Percentiles rank a stretch among this genome's conserved stretches.
phyloP scores from a whole-genome alignment of 2,797 vertebrate genomes.

The Pantherophis vulpinus region DNA sequence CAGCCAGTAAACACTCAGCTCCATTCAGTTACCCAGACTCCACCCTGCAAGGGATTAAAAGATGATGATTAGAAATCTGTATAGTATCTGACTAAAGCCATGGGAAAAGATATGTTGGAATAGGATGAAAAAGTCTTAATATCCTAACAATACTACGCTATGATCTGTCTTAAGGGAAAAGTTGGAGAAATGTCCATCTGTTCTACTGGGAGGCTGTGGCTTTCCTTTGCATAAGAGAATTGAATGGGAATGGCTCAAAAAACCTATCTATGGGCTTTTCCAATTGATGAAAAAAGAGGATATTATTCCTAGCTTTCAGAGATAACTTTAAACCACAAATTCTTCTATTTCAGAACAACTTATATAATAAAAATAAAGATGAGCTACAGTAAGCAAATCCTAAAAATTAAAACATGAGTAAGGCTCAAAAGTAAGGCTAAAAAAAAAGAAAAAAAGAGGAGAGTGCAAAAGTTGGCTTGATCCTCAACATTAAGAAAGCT shows the following conservation, averaged over 20 bases:
- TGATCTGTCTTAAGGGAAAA: background rate
- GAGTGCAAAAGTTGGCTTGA: too few relatives aligned
- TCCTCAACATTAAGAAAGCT: too few relatives aligned
- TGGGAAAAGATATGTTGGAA: conserved; percentile 13
- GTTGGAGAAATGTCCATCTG: conserved; percentile 13
- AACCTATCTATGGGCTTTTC: background rate
- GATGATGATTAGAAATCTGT: conserved; percentile 4
- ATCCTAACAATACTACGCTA: background rate
- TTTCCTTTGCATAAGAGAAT: conserved; percentile 18
- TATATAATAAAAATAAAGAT: background rate
- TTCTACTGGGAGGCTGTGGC: conserved; percentile 12
- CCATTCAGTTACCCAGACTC: too few relatives aligned
- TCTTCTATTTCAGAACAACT: background rate
- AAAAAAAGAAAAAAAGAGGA: too few relatives aligned
- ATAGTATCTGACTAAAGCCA: background rate
- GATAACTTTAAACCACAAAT: background rate
- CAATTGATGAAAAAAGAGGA: background rate
- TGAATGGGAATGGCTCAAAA: background rate
- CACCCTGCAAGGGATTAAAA: too few relatives aligned
- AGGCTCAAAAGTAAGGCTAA: background rate
- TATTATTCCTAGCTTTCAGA: background rate
- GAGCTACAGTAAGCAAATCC: background rate
- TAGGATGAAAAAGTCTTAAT: conserved; percentile 18
- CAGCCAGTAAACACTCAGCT: too few relatives aligned
- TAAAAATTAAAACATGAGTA: background rate